Percentiles rank a stretch among this genome's conserved stretches.
These are phyloP conservation scores for Vollenhovia emeryi DNA, from an alignment of 1,140 invertebrate species.

Conservation along the genomic window DNA sequence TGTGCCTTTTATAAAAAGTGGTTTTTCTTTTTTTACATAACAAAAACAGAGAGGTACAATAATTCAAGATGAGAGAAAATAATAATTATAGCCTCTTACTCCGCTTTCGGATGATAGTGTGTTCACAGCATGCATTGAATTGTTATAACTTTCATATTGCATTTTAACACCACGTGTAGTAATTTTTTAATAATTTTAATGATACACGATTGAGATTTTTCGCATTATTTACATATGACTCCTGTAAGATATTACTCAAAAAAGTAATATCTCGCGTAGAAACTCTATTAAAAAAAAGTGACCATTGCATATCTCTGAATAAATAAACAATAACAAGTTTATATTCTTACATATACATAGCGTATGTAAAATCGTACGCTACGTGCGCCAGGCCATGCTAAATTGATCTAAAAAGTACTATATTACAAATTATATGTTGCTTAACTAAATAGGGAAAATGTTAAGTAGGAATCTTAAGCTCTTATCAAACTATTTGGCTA, in stretches of 20 bases:
- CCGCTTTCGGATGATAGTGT: constrained; percentile 10
- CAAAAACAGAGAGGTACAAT: constrained; percentile 5
- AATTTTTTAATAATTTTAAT: constrained; percentile 44
- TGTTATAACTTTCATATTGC: constrained; percentile 38
- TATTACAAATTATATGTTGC: constrained; percentile 63
- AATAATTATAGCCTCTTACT: constrained; percentile 43
- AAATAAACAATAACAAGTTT: constrained; percentile 70
- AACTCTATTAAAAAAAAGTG: constrained; percentile 22
- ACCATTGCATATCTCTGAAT: constrained; percentile 58
- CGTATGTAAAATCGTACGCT: constrained; percentile 46
- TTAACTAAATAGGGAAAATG: constrained; percentile 50
- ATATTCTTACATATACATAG: constrained; percentile 67
- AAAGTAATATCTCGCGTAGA: constrained; percentile 46
- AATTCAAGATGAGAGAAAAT: constrained; percentile 5
- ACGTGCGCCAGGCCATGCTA: constrained; percentile 34
- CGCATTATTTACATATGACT: constrained; percentile 66
- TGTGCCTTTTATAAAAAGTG: background rate
- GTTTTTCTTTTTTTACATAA: background rate
- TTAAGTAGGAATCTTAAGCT: constrained; percentile 60
- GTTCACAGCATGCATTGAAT: constrained; percentile 24
- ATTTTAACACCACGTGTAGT: constrained; percentile 10
- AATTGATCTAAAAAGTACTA: constrained; percentile 55
- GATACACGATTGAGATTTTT: constrained; percentile 30
- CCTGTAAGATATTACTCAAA: constrained; percentile 41
- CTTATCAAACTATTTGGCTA: constrained; percentile 58